Conservation (phyloP, 2,888 invertebrate genomes). For the Ariolimax columbianus region DNA sequence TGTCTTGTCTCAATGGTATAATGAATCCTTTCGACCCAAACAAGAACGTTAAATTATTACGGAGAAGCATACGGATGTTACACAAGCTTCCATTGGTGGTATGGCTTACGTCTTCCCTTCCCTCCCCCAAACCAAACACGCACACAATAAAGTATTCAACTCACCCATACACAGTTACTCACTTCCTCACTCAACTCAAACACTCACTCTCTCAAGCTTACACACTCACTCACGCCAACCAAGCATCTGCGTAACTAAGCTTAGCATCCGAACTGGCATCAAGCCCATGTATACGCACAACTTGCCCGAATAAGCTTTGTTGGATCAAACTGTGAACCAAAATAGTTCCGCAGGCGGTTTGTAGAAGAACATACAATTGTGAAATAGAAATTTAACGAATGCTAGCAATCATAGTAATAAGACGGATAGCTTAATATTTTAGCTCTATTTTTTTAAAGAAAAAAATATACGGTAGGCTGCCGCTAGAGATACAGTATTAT, state of each 20-base stretch:
- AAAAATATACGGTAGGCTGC: too few species aligned
- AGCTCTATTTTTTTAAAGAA: too few species aligned
- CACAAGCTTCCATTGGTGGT: slow-evolving; percentile 52
- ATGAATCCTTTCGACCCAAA: slow-evolving; percentile 40
- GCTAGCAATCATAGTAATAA: too few species aligned
- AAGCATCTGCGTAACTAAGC: slow-evolving; percentile 2
- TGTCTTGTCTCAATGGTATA: background rate
- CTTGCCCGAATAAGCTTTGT: background rate
- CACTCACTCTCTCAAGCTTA: background rate
- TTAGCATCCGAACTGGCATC: slow-evolving; percentile 23
- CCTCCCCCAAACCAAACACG: background rate
- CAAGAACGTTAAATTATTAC: slow-evolving; percentile 45
- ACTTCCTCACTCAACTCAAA: background rate
- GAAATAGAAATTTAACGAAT: too few species aligned
- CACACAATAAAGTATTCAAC: too few species aligned
- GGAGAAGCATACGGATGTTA: slow-evolving; percentile 47
- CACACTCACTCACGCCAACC: background rate
- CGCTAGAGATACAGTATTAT: too few species aligned
- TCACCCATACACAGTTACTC: background rate
- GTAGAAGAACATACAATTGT: too few species aligned
- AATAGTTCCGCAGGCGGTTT: too few species aligned
- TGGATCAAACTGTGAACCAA: too few species aligned
- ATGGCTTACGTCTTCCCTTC: background rate
- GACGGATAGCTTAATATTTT: too few species aligned
- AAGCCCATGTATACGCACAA: slow-evolving; percentile 3